A percentile compares a stretch with the other conserved stretches of the same genome.
These are phyloP conservation scores for Vidua chalybeata DNA, from an alignment of 2,113 vertebrate genomes.

Conservation along the genomic window DNA sequence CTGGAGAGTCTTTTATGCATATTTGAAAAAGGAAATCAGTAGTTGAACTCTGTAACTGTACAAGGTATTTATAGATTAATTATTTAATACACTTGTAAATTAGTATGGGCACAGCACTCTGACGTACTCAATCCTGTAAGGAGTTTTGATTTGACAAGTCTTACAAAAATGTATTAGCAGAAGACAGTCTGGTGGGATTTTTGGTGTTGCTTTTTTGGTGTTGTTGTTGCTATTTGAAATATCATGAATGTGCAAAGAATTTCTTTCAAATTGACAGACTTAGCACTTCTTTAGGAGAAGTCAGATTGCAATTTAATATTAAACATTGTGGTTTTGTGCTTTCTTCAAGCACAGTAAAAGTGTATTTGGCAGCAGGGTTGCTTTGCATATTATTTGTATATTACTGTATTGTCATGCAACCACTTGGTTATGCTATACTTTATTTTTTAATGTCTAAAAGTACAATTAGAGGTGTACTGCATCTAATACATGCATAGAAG, in stretches of 20 bases:
- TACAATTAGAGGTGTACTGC: background rate
- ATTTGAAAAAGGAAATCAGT: background rate
- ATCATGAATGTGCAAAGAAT: background rate
- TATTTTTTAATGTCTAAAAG: background rate
- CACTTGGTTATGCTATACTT: background rate
- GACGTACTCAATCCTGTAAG: background rate
- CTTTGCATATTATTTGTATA: background rate
- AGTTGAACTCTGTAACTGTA: background rate
- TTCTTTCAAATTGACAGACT: background rate
- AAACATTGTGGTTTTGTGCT: background rate
- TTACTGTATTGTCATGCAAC: background rate
- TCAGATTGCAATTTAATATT: background rate
- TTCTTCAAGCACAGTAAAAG: background rate
- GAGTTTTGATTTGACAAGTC: background rate
- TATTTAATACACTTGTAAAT: background rate
- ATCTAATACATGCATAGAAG: background rate
- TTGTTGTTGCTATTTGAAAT: background rate
- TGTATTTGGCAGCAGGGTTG: background rate
- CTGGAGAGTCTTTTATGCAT: background rate
- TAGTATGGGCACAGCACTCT: background rate
- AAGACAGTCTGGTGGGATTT: background rate
- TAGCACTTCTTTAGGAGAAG: background rate
- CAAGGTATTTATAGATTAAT: background rate
- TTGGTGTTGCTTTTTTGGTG: background rate
- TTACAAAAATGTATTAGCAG: background rate